These are phyloP conservation scores for Tragulus kanchil DNA, from an alignment of 2,113 vertebrate species.

Conservation along the genomic window DNA sequence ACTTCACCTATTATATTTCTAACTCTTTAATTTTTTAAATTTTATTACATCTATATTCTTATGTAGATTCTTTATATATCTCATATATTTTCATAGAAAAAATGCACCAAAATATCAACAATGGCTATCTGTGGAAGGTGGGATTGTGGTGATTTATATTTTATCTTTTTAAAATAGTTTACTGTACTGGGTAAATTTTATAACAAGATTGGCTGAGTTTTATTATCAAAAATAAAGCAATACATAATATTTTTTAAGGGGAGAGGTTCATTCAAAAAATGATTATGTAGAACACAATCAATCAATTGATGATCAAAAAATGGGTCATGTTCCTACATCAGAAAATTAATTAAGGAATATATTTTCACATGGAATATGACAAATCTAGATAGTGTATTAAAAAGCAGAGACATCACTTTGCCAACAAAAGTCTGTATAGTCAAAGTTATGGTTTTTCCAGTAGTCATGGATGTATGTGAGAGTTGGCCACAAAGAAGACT, in stretches of 20 bases:
- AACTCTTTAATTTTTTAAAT: not conserved
- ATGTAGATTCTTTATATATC: not conserved
- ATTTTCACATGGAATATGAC: not conserved
- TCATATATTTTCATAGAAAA: conserved; percentile 1
- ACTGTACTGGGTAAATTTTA: not conserved
- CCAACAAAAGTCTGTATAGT: not conserved
- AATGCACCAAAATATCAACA: not conserved
- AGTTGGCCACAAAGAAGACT: not conserved
- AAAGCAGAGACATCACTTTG: not conserved
- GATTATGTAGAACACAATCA: not conserved
- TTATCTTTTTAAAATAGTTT: not conserved
- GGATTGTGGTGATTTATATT: not conserved
- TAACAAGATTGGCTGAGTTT: not conserved
- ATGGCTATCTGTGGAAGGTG: not conserved
- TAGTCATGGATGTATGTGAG: not conserved
- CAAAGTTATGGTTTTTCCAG: not conserved
- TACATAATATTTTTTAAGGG: not conserved
- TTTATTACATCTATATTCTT: not conserved
- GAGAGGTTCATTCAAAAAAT: not conserved
- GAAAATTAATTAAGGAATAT: not conserved
- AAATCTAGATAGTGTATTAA: not conserved
- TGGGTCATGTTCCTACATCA: not conserved
- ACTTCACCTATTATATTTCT: not conserved
- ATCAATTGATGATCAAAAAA: not conserved
- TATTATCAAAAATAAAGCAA: not conserved